These are phyloP conservation scores for Machaerirhynchus nigripectus DNA, from an alignment of 2,113 vertebrate species.

Conservation along the genomic window DNA sequence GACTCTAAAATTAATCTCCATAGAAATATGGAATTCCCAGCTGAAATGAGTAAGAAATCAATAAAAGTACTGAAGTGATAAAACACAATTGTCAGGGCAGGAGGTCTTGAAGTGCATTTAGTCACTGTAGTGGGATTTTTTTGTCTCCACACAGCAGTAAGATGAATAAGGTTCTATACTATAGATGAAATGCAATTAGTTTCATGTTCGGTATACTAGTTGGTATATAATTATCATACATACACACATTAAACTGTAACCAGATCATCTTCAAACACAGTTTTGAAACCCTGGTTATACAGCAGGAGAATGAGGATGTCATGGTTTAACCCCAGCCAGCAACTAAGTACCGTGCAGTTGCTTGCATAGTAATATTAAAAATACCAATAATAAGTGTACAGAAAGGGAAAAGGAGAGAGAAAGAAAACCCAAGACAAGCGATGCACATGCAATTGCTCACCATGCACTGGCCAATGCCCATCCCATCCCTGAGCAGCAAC, in stretches of 20 bases:
- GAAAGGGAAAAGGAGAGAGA: neutral
- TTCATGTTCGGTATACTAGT: neutral
- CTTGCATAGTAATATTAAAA: neutral
- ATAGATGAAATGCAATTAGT: neutral
- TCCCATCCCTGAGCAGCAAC: fast-evolving
- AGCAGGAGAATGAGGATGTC: neutral
- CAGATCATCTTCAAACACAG: neutral
- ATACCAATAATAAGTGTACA: neutral
- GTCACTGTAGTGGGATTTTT: neutral
- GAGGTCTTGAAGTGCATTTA: neutral
- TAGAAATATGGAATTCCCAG: neutral
- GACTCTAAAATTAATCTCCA: neutral
- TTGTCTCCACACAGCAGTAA: neutral
- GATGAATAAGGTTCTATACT: neutral
- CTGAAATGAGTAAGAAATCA: neutral
- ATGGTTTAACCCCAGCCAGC: neutral
- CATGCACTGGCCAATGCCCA: neutral
- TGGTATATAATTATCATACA: neutral
- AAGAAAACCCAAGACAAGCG: neutral
- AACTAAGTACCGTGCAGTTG: too few species aligned
- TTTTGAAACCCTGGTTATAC: neutral
- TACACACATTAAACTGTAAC: neutral
- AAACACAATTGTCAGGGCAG: neutral
- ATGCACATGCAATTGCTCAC: neutral
- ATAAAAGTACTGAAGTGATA: neutral